Evolutionary conservation across 1,140 invertebrate species (phyloP).

Genomic region (Solenopsis fugax): DNA sequence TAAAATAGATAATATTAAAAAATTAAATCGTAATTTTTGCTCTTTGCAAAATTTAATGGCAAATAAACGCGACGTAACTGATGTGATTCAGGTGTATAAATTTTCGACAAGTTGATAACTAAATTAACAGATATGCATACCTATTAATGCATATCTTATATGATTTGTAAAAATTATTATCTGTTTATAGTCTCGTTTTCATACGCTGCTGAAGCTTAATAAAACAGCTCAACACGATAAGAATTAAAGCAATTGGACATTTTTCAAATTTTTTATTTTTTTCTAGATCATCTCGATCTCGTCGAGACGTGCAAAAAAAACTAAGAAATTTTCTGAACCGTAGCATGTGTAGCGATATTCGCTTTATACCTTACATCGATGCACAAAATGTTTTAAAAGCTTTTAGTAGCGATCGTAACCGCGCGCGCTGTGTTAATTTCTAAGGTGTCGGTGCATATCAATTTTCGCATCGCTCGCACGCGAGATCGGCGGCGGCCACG

Average conservation of each 20-base stretch:
- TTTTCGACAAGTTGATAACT: background rate
- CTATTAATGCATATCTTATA: conserved; percentile 9
- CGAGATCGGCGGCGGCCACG: conserved; percentile 17
- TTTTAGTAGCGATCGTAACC: conserved; percentile 41
- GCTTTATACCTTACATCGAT: conserved; percentile 5
- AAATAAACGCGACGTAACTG: background rate
- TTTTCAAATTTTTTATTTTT: background rate
- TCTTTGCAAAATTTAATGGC: background rate
- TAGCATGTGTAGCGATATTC: background rate
- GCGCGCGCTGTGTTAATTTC: conserved; percentile 61
- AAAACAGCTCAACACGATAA: background rate
- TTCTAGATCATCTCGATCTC: background rate
- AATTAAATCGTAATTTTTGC: background rate
- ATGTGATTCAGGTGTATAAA: conserved; percentile 5
- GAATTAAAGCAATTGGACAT: background rate
- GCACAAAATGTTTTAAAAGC: conserved; percentile 33
- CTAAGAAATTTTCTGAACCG: conserved; percentile 17
- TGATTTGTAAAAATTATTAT: background rate
- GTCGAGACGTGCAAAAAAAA: background rate
- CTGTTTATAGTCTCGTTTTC: background rate
- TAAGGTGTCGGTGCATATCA: conserved; percentile 33
- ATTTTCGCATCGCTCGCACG: conserved; percentile 45
- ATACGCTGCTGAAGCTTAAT: background rate
- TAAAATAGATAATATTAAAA: no score
- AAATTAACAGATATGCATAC: background rate